A percentile compares a stretch with the other conserved stretches of the same genome.
These are phyloP conservation scores for Notothenia coriiceps DNA, from an alignment of 2,113 vertebrate species.

Conservation along the genomic window DNA sequence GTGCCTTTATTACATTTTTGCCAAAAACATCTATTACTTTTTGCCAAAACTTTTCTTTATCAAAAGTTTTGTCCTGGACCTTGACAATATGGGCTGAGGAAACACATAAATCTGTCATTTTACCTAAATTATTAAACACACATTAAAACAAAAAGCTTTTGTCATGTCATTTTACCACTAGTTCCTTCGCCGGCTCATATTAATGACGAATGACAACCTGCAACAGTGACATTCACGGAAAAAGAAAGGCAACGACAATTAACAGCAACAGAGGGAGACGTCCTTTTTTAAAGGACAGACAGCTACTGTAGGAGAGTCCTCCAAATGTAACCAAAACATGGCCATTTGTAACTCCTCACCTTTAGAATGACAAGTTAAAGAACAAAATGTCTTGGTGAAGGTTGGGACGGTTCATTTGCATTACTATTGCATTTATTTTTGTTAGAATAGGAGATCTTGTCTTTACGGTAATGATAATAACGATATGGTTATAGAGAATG, in stretches of 20 bases:
- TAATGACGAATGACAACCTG: neutral
- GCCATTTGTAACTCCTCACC: too few species aligned
- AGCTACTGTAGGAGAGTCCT: neutral
- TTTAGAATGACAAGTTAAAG: neutral
- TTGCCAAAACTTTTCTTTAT: neutral
- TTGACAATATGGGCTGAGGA: neutral
- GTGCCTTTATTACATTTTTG: neutral
- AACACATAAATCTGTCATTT: neutral
- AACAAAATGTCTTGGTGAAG: neutral
- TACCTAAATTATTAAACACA: neutral
- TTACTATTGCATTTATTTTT: neutral
- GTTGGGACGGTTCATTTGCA: neutral
- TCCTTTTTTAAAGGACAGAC: neutral
- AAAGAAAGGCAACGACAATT: neutral
- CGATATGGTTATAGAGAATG: neutral
- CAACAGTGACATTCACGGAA: neutral
- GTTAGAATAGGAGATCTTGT: too few species aligned
- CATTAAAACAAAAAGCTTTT: neutral
- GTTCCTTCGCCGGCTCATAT: neutral
- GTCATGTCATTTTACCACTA: neutral
- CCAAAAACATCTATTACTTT: neutral
- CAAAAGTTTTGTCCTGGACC: too few species aligned
- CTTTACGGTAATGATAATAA: neutral
- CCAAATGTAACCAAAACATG: neutral
- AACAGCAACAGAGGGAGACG: neutral